Conservation (phyloP, 2,113 vertebrate genomes). For the Vidua chalybeata region DNA sequence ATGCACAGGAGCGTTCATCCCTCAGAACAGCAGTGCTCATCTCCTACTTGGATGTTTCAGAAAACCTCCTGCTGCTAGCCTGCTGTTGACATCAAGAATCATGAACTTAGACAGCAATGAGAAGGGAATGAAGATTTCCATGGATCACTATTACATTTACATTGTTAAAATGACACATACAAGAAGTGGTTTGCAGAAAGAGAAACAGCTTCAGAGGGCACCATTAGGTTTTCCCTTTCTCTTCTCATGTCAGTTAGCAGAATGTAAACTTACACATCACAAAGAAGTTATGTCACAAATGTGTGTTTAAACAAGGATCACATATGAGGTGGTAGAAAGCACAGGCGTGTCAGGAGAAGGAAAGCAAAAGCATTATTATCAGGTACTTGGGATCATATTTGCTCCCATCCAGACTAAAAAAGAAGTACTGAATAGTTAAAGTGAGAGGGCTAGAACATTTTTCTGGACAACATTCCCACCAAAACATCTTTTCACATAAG, state of each 20-base stretch:
- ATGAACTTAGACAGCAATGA: not conserved
- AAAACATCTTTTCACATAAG: not conserved
- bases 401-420: not conserved
- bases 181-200: not conserved
- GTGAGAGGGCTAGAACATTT: not conserved
- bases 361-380: not conserved
- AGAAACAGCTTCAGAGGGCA: not conserved
- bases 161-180: not conserved
- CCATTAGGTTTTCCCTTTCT: not conserved
- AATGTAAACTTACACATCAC: not conserved
- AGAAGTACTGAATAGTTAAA: not conserved
- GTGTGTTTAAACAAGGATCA: not conserved
- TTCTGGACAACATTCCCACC: not conserved
- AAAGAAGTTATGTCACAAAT: not conserved
- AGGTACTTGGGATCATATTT: not conserved
- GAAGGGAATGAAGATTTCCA: not conserved
- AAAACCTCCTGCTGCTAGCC: not conserved
- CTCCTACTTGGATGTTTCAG: not conserved
- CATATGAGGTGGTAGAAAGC: not conserved
- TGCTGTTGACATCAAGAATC: not conserved
- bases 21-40: not conserved
- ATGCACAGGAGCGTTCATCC: fast-evolving
- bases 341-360: not conserved
- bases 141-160: not conserved
- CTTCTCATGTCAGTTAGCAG: not conserved